These are phyloP conservation scores for Acronicta leporina DNA, from an alignment of 2,888 invertebrate genomes.

Conservation along the genomic window DNA sequence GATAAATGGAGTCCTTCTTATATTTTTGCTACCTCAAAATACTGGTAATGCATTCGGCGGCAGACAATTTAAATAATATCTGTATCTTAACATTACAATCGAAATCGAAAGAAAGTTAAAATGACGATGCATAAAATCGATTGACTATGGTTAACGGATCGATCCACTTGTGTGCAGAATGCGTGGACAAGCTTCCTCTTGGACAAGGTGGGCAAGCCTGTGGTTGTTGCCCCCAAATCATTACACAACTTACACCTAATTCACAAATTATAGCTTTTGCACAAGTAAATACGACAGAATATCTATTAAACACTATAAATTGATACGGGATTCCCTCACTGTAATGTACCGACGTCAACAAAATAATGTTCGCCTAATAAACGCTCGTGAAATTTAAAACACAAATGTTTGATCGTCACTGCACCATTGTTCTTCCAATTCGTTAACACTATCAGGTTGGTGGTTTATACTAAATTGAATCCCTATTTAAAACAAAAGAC, in stretches of 20 bases:
- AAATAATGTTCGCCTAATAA: not conserved
- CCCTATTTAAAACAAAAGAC: conserved; percentile 18
- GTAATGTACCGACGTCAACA: not conserved
- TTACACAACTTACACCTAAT: conserved; percentile 4
- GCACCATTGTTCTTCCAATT: conserved; percentile 39
- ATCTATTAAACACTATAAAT: conserved; percentile 2
- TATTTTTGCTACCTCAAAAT: too few relatives aligned
- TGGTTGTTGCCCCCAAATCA: conserved; percentile 4
- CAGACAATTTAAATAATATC: too few relatives aligned
- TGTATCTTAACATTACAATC: conserved; percentile 5
- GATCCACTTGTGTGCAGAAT: conserved; percentile 40
- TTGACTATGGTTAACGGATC: conserved; percentile 30
- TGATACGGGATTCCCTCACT: too few relatives aligned
- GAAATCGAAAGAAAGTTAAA: conserved; percentile 29
- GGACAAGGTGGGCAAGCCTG: not conserved
- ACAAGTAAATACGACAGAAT: not conserved
- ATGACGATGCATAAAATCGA: conserved; percentile 34
- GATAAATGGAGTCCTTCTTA: too few relatives aligned
- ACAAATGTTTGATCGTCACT: conserved; percentile 17
- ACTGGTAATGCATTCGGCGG: too few relatives aligned
- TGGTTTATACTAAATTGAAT: conserved; percentile 13
- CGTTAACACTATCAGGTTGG: conserved; percentile 3
- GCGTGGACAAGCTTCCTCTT: conserved; percentile 28
- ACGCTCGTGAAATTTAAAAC: conserved; percentile 5
- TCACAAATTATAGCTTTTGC: too few relatives aligned